Conservation (phyloP, 2,113 vertebrate species). For the Turnix velox region DNA sequence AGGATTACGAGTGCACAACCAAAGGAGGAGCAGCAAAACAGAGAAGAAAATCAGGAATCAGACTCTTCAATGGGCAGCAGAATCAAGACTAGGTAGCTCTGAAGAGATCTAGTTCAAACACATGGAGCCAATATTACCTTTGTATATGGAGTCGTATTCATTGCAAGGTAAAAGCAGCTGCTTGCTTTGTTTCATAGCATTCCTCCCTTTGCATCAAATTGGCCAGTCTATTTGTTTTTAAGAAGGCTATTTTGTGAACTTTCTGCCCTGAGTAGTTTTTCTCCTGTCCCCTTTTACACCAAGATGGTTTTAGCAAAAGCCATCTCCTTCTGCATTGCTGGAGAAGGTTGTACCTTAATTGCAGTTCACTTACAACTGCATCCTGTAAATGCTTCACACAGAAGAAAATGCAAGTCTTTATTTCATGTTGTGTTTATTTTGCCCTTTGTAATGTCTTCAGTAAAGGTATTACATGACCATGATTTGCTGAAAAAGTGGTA, state of each 20-base stretch:
- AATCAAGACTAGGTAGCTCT: not conserved
- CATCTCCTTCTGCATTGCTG: not conserved
- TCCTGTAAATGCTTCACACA: not conserved
- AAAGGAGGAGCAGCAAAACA: not conserved
- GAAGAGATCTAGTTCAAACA: not conserved
- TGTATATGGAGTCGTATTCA: not conserved
- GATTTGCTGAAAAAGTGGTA: not conserved
- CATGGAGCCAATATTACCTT: not conserved
- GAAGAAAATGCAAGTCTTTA: not conserved
- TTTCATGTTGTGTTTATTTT: conserved; percentile 13
- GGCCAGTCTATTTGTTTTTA: not conserved
- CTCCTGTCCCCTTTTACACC: not conserved
- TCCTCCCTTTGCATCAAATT: not conserved
- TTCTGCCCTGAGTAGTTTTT: not conserved
- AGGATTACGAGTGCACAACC: not conserved
- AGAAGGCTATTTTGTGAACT: not conserved
- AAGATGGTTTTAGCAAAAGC: not conserved
- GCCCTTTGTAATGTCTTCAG: not conserved
- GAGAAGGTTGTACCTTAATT: not conserved
- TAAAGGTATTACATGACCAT: not conserved
- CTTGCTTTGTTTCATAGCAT: not conserved
- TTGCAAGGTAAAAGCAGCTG: not conserved
- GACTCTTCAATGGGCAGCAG: not conserved
- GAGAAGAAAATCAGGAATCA: not conserved
- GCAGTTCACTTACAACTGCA: not conserved